Evolutionary conservation across 1,140 invertebrate species (phyloP).

Genomic region (Ooceraea biroi): DNA sequence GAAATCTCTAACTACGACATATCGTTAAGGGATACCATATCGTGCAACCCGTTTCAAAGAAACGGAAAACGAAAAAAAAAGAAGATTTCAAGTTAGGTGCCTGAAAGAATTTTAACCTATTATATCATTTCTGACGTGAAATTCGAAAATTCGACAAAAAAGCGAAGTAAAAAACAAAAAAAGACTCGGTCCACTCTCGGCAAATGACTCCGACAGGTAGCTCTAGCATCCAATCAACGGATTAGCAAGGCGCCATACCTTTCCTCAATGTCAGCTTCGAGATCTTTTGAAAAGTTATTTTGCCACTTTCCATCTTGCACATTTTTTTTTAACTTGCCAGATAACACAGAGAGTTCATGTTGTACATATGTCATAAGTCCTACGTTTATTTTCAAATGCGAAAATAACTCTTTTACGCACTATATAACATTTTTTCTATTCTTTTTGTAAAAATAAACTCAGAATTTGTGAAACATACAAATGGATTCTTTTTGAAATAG

Average conservation of each 20-base stretch:
- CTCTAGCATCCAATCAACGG: conserved; percentile 71
- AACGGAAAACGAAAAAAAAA: not conserved
- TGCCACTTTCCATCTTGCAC: conserved; percentile 7
- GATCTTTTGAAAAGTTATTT: conserved; percentile 24
- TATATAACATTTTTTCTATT: too few species aligned
- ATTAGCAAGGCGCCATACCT: conserved; percentile 62
- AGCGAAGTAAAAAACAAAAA: conserved; percentile 58
- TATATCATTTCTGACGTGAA: conserved; percentile 54
- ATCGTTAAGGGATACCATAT: conserved; percentile 50
- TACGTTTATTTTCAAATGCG: too few species aligned
- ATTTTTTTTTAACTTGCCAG: conserved; percentile 26
- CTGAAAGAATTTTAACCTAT: conserved; percentile 62
- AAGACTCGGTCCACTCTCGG: conserved; percentile 45
- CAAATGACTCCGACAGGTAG: conserved; percentile 70
- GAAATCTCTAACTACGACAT: conserved; percentile 21
- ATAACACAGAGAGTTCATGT: conserved; percentile 49
- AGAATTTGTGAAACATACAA: too few species aligned
- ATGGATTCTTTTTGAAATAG: too few species aligned
- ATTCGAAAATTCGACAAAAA: conserved; percentile 44
- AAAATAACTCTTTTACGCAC: too few species aligned
- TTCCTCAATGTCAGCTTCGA: conserved; percentile 7
- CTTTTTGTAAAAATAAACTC: too few species aligned
- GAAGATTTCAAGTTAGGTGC: not conserved
- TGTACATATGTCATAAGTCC: too few species aligned
- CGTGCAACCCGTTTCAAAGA: not conserved